These are phyloP conservation scores for Diorhabda carinulata DNA, from an alignment of 1,140 invertebrate species.

Conservation along the genomic window DNA sequence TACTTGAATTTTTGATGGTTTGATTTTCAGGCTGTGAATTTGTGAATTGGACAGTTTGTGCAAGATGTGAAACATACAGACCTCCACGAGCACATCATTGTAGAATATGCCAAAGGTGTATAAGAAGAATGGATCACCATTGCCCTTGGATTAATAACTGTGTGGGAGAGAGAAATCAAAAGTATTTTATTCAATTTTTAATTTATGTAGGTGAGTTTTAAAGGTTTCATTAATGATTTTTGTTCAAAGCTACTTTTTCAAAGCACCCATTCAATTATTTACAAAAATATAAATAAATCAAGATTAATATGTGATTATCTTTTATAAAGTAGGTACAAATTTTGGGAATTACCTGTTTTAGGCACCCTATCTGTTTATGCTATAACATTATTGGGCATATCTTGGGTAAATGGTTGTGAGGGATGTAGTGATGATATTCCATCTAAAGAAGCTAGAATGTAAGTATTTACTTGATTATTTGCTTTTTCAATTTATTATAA, in stretches of 20 bases:
- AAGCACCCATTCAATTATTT: neutral
- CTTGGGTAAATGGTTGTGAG: conserved; percentile 72
- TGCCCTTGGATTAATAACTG: conserved; percentile 88
- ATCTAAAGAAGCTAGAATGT: conserved; percentile 74
- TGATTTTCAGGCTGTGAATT: conserved; percentile 48
- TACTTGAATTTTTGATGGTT: neutral
- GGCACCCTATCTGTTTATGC: conserved; percentile 61
- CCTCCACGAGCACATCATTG: conserved; percentile 87
- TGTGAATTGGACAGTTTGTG: conserved; percentile 83
- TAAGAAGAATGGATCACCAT: conserved; percentile 88
- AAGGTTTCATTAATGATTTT: neutral
- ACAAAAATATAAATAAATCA: no score
- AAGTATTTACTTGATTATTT: conserved; percentile 45
- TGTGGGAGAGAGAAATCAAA: conserved; percentile 90
- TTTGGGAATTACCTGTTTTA: conserved; percentile 14
- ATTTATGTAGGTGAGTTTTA: conserved; percentile 62
- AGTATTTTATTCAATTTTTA: conserved; percentile 90
- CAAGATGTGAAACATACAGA: conserved; percentile 77
- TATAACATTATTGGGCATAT: conserved; percentile 65
- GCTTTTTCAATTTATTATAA: no score
- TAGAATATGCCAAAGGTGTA: conserved; percentile 82
- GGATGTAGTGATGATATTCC: conserved; percentile 64
- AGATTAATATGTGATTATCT: no score
- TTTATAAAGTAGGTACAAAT: no score
- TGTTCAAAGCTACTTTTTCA: neutral